Evolutionary conservation across 1,140 invertebrate species (phyloP).

Genomic region (Plectus sambesii): DNA sequence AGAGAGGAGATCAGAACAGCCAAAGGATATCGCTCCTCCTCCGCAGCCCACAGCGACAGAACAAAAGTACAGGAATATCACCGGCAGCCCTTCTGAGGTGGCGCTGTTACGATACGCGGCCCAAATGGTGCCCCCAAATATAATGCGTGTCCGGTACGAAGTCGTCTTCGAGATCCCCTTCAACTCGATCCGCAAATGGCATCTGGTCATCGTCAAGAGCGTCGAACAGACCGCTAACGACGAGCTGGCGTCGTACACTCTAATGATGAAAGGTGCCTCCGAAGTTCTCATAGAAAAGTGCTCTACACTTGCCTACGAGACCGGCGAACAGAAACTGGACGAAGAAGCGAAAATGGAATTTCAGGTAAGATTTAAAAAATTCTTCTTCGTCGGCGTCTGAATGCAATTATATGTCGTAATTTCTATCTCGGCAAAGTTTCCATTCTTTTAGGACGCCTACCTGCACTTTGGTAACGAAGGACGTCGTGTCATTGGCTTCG

Average conservation of each 20-base stretch:
- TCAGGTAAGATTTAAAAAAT: slow-evolving; percentile 14
- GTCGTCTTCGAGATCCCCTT: slow-evolving; percentile 40
- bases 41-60: slow-evolving; percentile 7
- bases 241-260: slow-evolving; percentile 21
- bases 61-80: slow-evolving; percentile 25
- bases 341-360: slow-evolving; percentile 26
- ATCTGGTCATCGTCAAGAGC: slow-evolving; percentile 31
- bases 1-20: slow-evolving; percentile 9
- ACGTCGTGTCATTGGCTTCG: slow-evolving; percentile 37
- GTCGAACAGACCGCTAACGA: slow-evolving; percentile 13
- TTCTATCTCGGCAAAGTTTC: no score
- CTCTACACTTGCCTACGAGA: slow-evolving; percentile 23
- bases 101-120: slow-evolving; percentile 40
- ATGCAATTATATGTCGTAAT: no score
- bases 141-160: slow-evolving; percentile 20
- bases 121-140: slow-evolving; percentile 22
- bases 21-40: no score
- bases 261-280: slow-evolving; percentile 44
- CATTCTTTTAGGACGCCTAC: slow-evolving; percentile 23
- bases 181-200: slow-evolving; percentile 41
- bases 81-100: slow-evolving; percentile 38
- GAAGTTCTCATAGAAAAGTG: slow-evolving; percentile 35
- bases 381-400: no score
- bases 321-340: slow-evolving; percentile 20
- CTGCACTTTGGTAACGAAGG: slow-evolving; percentile 39